Base-by-base conservation (phyloP, 2,888 invertebrate species). In the Cynaeus angustus region DNA sequence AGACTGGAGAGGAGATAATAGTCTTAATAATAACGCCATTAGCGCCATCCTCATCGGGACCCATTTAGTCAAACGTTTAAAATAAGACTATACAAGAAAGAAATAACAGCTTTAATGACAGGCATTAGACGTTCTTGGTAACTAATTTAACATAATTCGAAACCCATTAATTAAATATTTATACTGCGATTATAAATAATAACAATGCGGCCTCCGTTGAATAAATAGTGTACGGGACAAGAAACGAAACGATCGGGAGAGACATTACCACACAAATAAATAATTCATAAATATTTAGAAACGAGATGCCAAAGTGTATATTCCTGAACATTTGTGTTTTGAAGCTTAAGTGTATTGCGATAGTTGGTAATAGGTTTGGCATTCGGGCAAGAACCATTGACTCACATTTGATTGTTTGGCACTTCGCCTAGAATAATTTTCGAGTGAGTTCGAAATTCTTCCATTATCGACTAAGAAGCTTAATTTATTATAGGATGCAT, bases 91-190 rank as follows among this genome's bases (percentile, higher is more conserved):
- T 4, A 43, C 21, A 33, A 12, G 7, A 9, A 14, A 26, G 26
- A 48, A 59, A 59, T 28, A 12, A 14, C 16, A 21, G n/a, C 26
- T 10, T 30, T 62, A 48, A 62, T 50, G 37, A 46, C 37, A 45
- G 10, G 6, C 26, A 61, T 61, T 61, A 61, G 21, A 50, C n/a
- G 3, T 28, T 10, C 9, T 10, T 13, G 14, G 9, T 16, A 46
- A 46, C 48, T 43, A 26, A 46, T 7, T 43, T 59, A 52, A 38
- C 28, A 50, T 62, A 48, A 48, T 62, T 62, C 52, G 30, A 26
- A 62, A 65, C 33, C 37, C n/a, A 65, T 53, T 28, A 65, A 55
- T 65, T 55, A 65, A 65, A 50, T 65, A 62, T 62, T 62, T 41
- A 62, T 45, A 13, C 21, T 3, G 7, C 38, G 28, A 10, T 38